These are phyloP conservation scores for Bombus waltoni DNA, from an alignment of 1,140 invertebrate genomes.

Conservation along the genomic window DNA sequence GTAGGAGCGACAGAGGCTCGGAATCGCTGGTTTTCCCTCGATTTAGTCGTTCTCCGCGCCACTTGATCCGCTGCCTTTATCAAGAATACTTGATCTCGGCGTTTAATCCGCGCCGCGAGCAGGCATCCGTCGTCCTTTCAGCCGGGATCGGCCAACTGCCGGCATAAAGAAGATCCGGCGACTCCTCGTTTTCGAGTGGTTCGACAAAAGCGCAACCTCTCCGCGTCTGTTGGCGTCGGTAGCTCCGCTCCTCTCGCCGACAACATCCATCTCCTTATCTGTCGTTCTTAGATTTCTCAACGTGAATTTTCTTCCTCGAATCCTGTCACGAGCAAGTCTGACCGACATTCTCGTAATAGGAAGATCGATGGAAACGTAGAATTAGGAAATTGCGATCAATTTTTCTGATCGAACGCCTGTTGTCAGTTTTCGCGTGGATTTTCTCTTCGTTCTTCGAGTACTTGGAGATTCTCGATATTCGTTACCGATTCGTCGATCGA, in stretches of 20 bases:
- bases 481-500: too few relatives aligned
- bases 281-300: constrained; percentile 19
- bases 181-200: constrained; percentile 42
- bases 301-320: background rate
- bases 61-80: constrained; percentile 44
- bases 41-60: constrained; percentile 48
- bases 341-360: too few relatives aligned
- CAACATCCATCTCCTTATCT: constrained; percentile 10
- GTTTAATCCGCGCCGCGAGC: constrained; percentile 43
- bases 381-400: too few relatives aligned
- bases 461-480: too few relatives aligned
- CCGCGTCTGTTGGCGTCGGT: background rate
- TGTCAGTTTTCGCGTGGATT: too few relatives aligned
- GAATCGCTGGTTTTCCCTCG: constrained; percentile 24
- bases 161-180: constrained; percentile 38
- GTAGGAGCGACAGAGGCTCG: background rate
- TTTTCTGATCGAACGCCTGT: too few relatives aligned
- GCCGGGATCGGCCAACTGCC: background rate
- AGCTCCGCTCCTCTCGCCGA: background rate
- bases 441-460: too few relatives aligned
- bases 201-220: constrained; percentile 33
- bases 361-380: too few relatives aligned
- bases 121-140: constrained; percentile 32
- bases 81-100: constrained; percentile 45
- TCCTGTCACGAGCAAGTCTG: too few relatives aligned